Evolutionary conservation across 1,140 invertebrate species (phyloP).

Genomic region (Listronotus oregonensis): DNA sequence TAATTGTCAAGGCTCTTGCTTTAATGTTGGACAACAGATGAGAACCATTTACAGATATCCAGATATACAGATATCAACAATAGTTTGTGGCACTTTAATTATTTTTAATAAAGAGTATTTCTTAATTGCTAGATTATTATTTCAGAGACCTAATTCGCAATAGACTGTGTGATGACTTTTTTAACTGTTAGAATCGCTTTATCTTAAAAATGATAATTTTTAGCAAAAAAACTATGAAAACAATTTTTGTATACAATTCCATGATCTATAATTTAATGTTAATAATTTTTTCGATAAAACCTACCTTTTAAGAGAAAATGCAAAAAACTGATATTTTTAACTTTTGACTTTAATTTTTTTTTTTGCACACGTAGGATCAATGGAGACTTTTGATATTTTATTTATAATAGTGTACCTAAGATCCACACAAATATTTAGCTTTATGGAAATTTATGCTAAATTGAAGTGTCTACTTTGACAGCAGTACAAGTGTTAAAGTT

Average conservation of each 20-base stretch:
- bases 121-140: too few relatives aligned
- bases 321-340: neutral
- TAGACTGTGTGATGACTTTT: too few relatives aligned
- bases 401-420: slow-evolving; percentile 3
- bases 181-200: slow-evolving; percentile 4
- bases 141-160: too few relatives aligned
- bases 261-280: too few relatives aligned
- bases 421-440: neutral
- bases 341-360: neutral
- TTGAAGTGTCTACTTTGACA: too few relatives aligned
- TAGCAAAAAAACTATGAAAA: slow-evolving; percentile 7
- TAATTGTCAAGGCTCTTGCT: neutral
- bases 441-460: neutral
- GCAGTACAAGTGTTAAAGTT: too few relatives aligned
- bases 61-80: neutral
- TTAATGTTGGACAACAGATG: slow-evolving; percentile 43
- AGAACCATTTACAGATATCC: neutral
- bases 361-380: neutral
- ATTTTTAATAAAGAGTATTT: too few relatives aligned
- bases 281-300: too few relatives aligned
- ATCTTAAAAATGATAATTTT: neutral
- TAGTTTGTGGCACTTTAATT: too few relatives aligned
- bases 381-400: slow-evolving; percentile 18
- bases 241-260: too few relatives aligned
- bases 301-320: too few relatives aligned